Evolutionary conservation across 2,113 vertebrate species (phyloP).

Genomic region (Cygnus atratus): DNA sequence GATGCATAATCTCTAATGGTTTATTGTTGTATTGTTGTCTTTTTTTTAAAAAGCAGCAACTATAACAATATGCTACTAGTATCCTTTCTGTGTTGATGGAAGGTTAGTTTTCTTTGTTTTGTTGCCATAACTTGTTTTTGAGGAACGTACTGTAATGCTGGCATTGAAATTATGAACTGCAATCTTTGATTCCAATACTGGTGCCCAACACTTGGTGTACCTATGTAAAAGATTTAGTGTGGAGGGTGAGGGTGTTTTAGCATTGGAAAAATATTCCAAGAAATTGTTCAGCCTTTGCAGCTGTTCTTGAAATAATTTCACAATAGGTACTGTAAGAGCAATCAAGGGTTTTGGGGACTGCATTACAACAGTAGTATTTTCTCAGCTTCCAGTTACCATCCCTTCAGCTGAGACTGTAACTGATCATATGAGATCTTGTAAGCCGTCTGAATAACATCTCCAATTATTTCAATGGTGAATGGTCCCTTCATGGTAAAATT

Average conservation of each 20-base stretch:
- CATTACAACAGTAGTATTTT: background rate
- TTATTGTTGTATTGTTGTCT: background rate
- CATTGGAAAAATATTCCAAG: background rate
- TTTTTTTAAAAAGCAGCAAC: too few species aligned
- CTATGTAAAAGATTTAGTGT: background rate
- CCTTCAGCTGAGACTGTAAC: background rate
- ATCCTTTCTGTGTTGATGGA: background rate
- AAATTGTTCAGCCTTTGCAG: background rate
- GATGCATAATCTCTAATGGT: background rate
- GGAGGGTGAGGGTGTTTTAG: background rate
- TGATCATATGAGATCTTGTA: background rate
- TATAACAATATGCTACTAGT: background rate
- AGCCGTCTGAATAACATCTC: background rate
- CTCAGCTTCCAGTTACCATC: background rate
- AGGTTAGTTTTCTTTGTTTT: background rate
- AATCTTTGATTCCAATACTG: background rate
- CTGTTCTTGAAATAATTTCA: background rate
- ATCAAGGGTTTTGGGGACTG: background rate
- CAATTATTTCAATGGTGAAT: background rate
- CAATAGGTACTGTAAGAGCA: background rate
- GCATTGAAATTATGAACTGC: background rate
- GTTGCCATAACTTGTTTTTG: background rate
- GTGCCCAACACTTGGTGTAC: accelerated
- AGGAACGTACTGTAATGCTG: background rate
- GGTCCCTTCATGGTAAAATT: too few species aligned